phyloP scores from a whole-genome alignment of 2,113 vertebrate species.

The Gnathonemus echidnorhynchus region DNA sequence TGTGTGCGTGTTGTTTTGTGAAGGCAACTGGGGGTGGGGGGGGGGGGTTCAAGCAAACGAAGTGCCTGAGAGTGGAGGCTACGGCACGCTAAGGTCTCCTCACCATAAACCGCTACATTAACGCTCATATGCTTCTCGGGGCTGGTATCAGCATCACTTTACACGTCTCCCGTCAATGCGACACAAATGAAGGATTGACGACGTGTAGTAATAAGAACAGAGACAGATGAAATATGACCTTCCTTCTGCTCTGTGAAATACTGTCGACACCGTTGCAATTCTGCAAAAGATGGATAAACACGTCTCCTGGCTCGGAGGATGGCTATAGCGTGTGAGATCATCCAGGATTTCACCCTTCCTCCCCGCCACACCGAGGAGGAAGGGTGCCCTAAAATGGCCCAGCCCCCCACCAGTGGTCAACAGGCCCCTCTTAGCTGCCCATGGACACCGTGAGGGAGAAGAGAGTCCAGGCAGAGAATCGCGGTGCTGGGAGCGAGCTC shows the following conservation, averaged over 20 bases:
- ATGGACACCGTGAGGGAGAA: not conserved
- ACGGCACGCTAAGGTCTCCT: not conserved
- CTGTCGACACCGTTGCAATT: not conserved
- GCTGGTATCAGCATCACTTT: not conserved
- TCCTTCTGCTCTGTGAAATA: not conserved
- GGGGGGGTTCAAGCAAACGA: not conserved
- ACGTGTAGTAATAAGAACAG: not conserved
- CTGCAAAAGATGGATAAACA: not conserved
- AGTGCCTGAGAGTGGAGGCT: not conserved
- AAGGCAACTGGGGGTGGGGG: not conserved
- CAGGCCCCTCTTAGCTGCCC: not conserved
- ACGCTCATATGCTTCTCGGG: too few species aligned
- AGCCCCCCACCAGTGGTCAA: not conserved
- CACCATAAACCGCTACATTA: not conserved
- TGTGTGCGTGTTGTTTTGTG: not conserved
- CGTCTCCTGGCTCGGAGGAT: not conserved
- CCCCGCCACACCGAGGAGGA: not conserved
- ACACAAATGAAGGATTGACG: not conserved
- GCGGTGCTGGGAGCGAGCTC: not conserved
- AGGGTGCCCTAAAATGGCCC: slow-evolving; percentile 22
- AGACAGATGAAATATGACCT: not conserved
- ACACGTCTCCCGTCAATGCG: not conserved
- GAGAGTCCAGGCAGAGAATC: not conserved
- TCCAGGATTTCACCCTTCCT: not conserved
- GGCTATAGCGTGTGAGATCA: not conserved